Base-by-base conservation (phyloP, 2,888 invertebrate species). In the Philhelius pedissequus region DNA sequence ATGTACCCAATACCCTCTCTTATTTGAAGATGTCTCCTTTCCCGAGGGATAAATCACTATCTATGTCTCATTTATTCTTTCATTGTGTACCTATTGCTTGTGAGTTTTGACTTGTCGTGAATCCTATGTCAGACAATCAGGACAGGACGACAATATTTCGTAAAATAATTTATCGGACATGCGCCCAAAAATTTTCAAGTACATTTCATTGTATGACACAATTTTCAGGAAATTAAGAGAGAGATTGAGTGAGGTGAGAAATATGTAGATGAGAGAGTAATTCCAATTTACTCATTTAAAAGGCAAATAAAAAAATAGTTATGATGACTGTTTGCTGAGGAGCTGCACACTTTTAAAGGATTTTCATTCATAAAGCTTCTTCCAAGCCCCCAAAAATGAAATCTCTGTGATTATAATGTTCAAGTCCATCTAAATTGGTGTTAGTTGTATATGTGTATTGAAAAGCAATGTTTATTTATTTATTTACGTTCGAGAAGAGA, bases 341-440 rank as follows among this genome's bases (percentile, higher is more conserved):
- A 13, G 22, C 20, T 60, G 54, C 74, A 70, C 32, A 82, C 62
- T 77, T 64, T 68, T 48, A 77, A 73, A 73, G 76, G 77, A 81
- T 76, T 81, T 86, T 86, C 86, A 86, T 86, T 86, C 86, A 86
- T 86, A 86, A 86, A 86, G 86, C 86, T 81, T 73, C 83, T 71
- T 64, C 25, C 60, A 15, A 80, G 68, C 58, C 58, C 43, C 71
- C 64, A 64, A 64, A 64, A 27, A 54, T 25, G 4, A 43, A 27
- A 43, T 60, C 60, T 13, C 15, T 60, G 60, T 27, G 25, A 27
- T n/a, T n/a, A 38, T 48, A 35, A n/a, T 20, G 40, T 58, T 22
- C 56, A 69, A 40, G 27, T 25, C 30, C 18, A 15, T 45, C 30
- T 62, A 25, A 25, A 13, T 35, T 43, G 5, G 0, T 40, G 9